Evolutionary conservation across 2,113 vertebrate species (phyloP), one percentile per base, ranked within the genome.

Genomic region (Microtus richardsoni): DNA sequence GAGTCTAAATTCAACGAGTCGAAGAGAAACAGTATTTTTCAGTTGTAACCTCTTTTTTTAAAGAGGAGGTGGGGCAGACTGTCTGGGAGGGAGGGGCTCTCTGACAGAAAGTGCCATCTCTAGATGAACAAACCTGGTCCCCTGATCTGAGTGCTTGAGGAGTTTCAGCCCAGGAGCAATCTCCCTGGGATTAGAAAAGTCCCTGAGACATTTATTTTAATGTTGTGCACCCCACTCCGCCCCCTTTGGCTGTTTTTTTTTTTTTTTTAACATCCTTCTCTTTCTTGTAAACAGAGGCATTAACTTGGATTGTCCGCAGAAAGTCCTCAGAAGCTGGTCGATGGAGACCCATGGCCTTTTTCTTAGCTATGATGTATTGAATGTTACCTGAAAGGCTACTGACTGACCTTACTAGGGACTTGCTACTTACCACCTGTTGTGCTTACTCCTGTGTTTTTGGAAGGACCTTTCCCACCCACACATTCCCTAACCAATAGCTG

Each of bases 271-370:
- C 54, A 83, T 28, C n/a, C 80, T 58, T 13, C 13, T 24, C 14
- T 47, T 68, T 24, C 14, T 47, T 68, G 13, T 87, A 89, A 96
- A 91, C 94, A 88, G 66, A 91, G 79, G 91, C 83, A 64, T 97
- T 91, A 87, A 54, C 95, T 96, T 90, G 95, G 92, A 96, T 94
- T 97, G 94, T 86, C 78, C 62, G 1, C 41, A 73, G 73, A 93
- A 95, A 82, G 91, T 44, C 83, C 94, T 36, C 85, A 30, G 84
- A 88, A 83, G 88, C 71, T 62, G 12, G 17, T 82, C 79, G 89
- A n/a, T 91, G 41, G 75, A 94, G 52, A 60, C 91, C 36, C n/a
- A 41, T 71, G 68, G 36, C 39, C n/a, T 90, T 93, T 92, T 75
- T 64, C 60, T 78, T 85, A 77, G 82, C 66, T 41, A 39, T 91